phyloP scores from a whole-genome alignment of 2,888 invertebrate species.

The Dioctria linearis region DNA sequence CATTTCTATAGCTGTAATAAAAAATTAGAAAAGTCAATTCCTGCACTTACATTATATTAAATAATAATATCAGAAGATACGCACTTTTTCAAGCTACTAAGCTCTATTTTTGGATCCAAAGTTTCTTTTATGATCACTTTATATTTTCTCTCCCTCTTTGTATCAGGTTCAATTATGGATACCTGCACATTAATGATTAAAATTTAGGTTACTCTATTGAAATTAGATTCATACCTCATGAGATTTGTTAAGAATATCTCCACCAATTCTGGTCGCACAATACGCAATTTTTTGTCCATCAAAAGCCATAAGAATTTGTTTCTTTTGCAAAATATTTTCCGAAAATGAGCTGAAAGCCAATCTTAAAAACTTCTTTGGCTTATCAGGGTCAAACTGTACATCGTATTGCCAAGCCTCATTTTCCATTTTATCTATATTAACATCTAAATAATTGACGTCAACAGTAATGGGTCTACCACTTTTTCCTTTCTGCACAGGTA shows the following conservation, averaged over 20 bases:
- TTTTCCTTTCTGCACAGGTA: conserved; percentile 62
- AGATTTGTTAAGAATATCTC: conserved; percentile 55
- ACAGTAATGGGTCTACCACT: conserved; percentile 72
- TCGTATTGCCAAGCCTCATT: conserved; percentile 84
- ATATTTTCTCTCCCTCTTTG: conserved; percentile 56
- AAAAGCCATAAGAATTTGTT: conserved; percentile 75
- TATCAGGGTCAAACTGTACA: conserved; percentile 79
- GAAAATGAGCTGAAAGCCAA: conserved; percentile 71
- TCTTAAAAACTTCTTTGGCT: conserved; percentile 77
- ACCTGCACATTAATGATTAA: conserved; percentile 60
- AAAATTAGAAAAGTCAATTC: background rate
- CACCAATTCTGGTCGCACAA: conserved; percentile 62
- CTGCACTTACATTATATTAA: background rate
- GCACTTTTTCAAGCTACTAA: conserved; percentile 65
- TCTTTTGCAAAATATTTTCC: conserved; percentile 66
- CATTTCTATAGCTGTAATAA: conserved; percentile 64
- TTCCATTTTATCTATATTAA: conserved; percentile 72
- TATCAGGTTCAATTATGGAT: conserved; percentile 59
- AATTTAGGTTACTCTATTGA: conserved; percentile 15
- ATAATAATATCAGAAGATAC: conserved; percentile 12
- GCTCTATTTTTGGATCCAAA: conserved; percentile 62
- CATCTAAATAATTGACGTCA: conserved; percentile 78
- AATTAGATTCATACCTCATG: conserved; percentile 61
- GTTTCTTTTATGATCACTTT: conserved; percentile 65
- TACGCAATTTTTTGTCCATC: conserved; percentile 83